Percentiles rank a stretch among this genome's conserved stretches.
Conservation (phyloP, 1,140 invertebrate species). For the Rhynchophorus ferrugineus region DNA sequence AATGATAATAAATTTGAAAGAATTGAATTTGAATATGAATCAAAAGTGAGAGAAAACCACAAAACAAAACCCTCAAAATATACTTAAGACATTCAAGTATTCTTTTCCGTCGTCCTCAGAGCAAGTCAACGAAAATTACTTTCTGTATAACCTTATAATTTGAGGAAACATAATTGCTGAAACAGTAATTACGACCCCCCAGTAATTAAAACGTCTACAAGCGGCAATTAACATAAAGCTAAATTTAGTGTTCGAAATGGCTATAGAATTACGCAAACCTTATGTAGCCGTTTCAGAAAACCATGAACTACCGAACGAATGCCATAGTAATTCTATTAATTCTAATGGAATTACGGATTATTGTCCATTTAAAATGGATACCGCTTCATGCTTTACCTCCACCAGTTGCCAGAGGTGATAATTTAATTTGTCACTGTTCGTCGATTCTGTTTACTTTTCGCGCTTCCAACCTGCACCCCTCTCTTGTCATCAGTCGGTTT, state of each 20-base stretch:
- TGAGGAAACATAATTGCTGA: no score
- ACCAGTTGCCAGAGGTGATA: constrained; percentile 19
- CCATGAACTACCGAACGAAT: neutral
- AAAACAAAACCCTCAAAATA: no score
- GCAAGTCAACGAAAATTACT: no score
- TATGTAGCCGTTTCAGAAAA: neutral
- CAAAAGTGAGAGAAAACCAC: no score
- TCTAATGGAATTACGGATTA: constrained; percentile 17
- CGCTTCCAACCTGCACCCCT: no score
- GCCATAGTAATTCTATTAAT: constrained; percentile 14
- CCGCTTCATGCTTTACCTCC: constrained; percentile 1
- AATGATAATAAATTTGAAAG: no score
- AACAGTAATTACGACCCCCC: no score
- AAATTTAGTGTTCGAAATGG: neutral
- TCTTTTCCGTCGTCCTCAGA: no score
- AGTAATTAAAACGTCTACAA: neutral
- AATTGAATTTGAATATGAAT: no score
- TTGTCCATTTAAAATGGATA: neutral
- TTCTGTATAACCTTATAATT: no score
- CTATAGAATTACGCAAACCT: neutral
- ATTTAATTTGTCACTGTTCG: constrained; percentile 15
- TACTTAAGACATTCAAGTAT: no score
- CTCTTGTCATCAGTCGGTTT: constrained; percentile 1
- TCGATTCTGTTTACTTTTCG: constrained; percentile 7
- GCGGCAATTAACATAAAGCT: neutral